Percentiles rank a stretch among this genome's conserved stretches.
Evolutionary conservation across 2,113 vertebrate species (phyloP).

Genomic region (Lucifuga dentata): DNA sequence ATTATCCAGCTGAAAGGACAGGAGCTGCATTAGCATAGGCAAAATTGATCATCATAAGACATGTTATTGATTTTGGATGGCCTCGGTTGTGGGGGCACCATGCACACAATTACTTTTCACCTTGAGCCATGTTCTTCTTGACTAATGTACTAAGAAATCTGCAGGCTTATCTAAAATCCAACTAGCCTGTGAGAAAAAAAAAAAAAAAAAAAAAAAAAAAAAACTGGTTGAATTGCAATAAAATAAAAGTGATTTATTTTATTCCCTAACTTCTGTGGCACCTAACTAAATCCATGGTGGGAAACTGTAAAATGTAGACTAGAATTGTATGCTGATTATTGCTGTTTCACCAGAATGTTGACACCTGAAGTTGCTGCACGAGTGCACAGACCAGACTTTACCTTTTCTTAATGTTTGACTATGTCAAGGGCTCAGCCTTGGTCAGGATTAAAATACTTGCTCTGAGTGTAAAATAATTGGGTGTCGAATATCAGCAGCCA

Average conservation of each 20-base stretch:
- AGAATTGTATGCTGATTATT: neutral
- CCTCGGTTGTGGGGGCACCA: neutral
- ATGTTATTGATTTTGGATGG: constrained; percentile 52
- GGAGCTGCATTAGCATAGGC: constrained; percentile 41
- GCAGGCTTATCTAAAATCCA: constrained; percentile 27
- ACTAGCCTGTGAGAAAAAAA: neutral
- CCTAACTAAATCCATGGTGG: neutral
- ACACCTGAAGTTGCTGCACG: neutral
- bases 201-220: neutral
- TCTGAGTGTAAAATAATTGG: too few species aligned
- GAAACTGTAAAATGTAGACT: neutral
- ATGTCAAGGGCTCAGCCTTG: too few species aligned
- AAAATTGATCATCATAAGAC: constrained; percentile 41
- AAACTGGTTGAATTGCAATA: neutral
- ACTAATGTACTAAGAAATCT: constrained; percentile 16
- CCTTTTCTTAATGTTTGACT: too few species aligned
- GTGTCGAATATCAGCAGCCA: too few species aligned
- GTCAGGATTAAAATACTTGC: too few species aligned
- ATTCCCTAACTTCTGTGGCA: neutral
- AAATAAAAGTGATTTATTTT: constrained; percentile 26
- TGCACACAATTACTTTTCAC: constrained; percentile 51
- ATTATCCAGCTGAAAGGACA: constrained; percentile 45
- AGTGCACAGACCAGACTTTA: neutral
- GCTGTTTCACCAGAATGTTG: neutral
- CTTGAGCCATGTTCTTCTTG: constrained; percentile 18